Percentiles rank a stretch among this genome's conserved stretches.
Evolutionary conservation across 2,113 vertebrate species (phyloP).

Genomic region (Dinomys branickii): DNA sequence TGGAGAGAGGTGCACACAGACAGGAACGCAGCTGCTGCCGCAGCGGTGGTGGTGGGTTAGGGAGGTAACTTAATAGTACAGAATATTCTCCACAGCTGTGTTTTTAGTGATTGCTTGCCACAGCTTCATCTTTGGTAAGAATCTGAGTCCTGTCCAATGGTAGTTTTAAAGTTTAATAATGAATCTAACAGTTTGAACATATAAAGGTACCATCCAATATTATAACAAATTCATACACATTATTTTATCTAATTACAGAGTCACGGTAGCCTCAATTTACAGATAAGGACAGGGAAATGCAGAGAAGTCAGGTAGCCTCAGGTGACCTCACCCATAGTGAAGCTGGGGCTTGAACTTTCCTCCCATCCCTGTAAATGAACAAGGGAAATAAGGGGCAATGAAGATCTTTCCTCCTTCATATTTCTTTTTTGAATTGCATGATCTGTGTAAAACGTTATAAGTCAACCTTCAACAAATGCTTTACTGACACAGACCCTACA

Average conservation of each 20-base stretch:
- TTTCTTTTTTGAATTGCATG: background rate
- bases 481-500: background rate
- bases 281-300: background rate
- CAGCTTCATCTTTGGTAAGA: background rate
- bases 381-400: background rate
- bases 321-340: background rate
- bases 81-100: background rate
- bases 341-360: background rate
- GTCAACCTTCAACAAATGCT: background rate
- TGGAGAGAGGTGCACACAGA: background rate
- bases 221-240: background rate
- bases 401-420: background rate
- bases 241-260: background rate
- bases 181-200: background rate
- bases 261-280: background rate
- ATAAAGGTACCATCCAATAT: background rate
- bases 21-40: background rate
- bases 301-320: background rate
- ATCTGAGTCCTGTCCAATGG: background rate
- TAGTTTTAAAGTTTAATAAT: background rate
- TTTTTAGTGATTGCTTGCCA: slow-evolving; percentile 44
- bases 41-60: background rate
- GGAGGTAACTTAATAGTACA: background rate
- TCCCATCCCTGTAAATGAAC: background rate
- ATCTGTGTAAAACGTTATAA: slow-evolving; percentile 34